Percentiles rank a stretch among this genome's conserved stretches.
Evolutionary conservation across 2,888 invertebrate species (phyloP).

Genomic region (Smittia sp.): DNA sequence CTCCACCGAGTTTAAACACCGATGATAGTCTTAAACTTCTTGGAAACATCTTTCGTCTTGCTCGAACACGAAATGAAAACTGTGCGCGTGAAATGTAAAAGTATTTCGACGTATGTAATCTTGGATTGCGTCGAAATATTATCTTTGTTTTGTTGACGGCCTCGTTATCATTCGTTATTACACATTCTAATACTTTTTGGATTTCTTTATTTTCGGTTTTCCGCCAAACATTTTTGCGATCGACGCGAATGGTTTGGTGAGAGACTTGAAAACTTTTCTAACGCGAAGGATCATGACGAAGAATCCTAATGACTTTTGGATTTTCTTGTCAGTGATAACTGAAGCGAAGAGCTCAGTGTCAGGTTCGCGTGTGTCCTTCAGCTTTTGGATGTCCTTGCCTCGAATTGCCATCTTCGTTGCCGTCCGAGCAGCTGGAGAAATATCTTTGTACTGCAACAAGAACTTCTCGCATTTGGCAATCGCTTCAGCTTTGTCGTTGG

Average conservation of each 20-base stretch:
- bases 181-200: neutral
- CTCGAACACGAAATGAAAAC: slow-evolving; percentile 8
- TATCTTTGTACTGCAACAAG: slow-evolving; percentile 62
- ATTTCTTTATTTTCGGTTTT: slow-evolving; percentile 14
- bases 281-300: neutral
- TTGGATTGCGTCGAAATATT: too few relatives aligned
- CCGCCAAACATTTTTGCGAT: neutral
- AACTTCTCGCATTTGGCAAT: slow-evolving; percentile 65
- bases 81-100: neutral
- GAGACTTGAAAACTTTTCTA: neutral
- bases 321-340: neutral
- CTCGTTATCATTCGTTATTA: too few relatives aligned
- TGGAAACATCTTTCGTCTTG: neutral
- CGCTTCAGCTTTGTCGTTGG: slow-evolving; percentile 65
- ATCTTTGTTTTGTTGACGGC: too few relatives aligned
- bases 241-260: neutral
- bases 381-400: slow-evolving; percentile 54
- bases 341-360: slow-evolving; percentile 62
- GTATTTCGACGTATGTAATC: neutral
- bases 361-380: slow-evolving; percentile 60
- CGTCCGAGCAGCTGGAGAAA: slow-evolving; percentile 61
- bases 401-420: slow-evolving; percentile 60
- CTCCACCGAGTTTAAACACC: neutral
- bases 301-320: neutral
- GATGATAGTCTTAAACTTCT: neutral